Base-by-base conservation (phyloP, 2,113 vertebrate genomes). In the Theristicus caerulescens region DNA sequence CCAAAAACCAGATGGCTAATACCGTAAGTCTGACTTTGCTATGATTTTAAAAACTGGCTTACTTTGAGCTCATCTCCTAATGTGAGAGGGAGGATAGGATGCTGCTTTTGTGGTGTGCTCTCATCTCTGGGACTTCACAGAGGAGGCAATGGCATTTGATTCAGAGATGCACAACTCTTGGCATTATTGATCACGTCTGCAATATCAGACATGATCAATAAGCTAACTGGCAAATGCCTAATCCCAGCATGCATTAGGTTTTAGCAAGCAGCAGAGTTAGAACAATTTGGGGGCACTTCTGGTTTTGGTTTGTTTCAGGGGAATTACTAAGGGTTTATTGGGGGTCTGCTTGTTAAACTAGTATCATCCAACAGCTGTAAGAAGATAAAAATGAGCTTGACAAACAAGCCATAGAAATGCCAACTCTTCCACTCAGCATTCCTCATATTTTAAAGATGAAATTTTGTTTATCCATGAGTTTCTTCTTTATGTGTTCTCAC, bases 161-260 rank as follows among this genome's bases (percentile, higher is more conserved):
- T 78, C 2, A 3, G 55, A 81, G 38, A 58, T 83, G 38, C 20
- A 67, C 32, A 86, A 74, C 67, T 90, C 65, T 80, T 82, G 64
- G 26, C 25, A 2, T 62, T 95, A 94, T 95, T 88, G 95, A 96
- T 94, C 72, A 65, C 0, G 65, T 96, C 96, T 96, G 69, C 70
- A 49, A n/a, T 83, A 69, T 77, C 80, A 92, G 92, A 96, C 80
- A 1, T 25, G 47, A 90, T 94, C 90, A 62, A 94, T 95, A 92
- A 62, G 2, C 26, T 86, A 84, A 90, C 34, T 70, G 69, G 52
- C 16, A 89, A 92, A 84, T 84, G 25, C 11, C 24, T 36, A 67
- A 12, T 84, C 47, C 52, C 65, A 93, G 42, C 10, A 84, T 90
- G 10, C 32, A 77, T 46, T 69, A 65, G 32, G 9, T 38, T 90